Percentiles rank a stretch among this genome's conserved stretches.
Conservation (phyloP, 2,113 vertebrate genomes). For the Corynorhinus townsendii region DNA sequence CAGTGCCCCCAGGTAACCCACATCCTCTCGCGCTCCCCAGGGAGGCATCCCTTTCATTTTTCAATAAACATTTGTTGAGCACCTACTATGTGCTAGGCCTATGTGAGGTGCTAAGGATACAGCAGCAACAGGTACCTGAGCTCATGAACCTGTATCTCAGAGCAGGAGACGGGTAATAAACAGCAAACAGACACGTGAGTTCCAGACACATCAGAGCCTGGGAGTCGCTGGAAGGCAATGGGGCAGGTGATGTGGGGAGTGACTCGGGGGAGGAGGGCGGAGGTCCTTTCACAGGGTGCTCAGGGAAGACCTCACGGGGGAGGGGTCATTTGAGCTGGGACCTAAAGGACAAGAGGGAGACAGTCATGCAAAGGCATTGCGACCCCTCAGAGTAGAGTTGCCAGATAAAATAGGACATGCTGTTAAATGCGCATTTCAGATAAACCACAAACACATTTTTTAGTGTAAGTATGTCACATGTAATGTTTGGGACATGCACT, state of each 20-base stretch:
- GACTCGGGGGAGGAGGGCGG: too few relatives aligned
- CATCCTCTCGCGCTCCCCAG: too few relatives aligned
- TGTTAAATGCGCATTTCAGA: not conserved
- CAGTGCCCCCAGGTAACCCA: rapidly evolving
- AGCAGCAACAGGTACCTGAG: not conserved
- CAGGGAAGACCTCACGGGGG: not conserved
- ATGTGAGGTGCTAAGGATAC: not conserved
- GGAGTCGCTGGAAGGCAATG: not conserved
- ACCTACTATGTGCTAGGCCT: not conserved
- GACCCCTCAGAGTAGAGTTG: rapidly evolving
- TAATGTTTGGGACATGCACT: not conserved
- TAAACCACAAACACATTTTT: not conserved
- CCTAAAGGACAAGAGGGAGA: not conserved
- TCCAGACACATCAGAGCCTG: not conserved
- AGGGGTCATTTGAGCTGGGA: not conserved
- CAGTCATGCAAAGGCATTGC: not conserved
- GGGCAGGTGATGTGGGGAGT: rapidly evolving
- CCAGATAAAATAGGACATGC: rapidly evolving
- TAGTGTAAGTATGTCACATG: not conserved
- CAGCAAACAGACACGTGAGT: not conserved
- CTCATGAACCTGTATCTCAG: not conserved
- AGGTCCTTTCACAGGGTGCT: not conserved
- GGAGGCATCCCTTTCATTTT: not conserved
- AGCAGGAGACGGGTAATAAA: rapidly evolving
- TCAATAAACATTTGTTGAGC: not conserved